A percentile compares a stretch with the other conserved stretches of the same genome.
These are phyloP conservation scores for Slavum lentiscoides DNA, from an alignment of 2,888 invertebrate species.

Conservation along the genomic window DNA sequence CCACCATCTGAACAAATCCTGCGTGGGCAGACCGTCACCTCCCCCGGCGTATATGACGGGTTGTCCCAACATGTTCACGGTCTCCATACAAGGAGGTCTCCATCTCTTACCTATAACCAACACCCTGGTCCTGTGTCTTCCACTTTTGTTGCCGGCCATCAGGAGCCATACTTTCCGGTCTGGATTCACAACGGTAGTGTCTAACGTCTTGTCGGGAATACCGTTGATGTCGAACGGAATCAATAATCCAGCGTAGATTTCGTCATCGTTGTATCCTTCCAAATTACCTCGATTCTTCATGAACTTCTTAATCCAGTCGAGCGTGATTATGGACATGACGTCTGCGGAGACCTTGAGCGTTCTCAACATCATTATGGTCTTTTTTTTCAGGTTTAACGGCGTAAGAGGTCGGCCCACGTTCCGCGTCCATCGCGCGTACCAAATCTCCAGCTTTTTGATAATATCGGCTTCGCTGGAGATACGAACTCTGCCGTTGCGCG, in stretches of 20 bases:
- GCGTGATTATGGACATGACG: constrained; percentile 31
- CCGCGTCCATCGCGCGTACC: constrained; percentile 46
- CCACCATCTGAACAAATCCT: constrained; percentile 63
- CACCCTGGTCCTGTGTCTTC: constrained; percentile 61
- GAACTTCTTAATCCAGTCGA: constrained; percentile 45
- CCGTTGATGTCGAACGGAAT: constrained; percentile 42
- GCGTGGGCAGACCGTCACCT: constrained; percentile 61
- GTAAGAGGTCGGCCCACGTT: constrained; percentile 39
- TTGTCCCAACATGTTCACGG: constrained; percentile 63
- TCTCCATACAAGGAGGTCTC: constrained; percentile 61
- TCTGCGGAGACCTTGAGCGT: constrained; percentile 27
- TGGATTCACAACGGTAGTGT: constrained; percentile 9
- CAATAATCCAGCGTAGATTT: constrained; percentile 44
- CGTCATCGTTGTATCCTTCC: constrained; percentile 47
- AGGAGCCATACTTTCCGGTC: constrained; percentile 59
- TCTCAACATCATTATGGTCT: constrained; percentile 42
- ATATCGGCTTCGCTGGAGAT: constrained; percentile 39
- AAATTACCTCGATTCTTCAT: constrained; percentile 35
- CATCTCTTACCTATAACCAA: constrained; percentile 62
- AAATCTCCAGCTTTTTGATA: constrained; percentile 32
- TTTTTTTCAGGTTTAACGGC: constrained; percentile 44
- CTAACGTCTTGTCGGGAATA: constrained; percentile 15
- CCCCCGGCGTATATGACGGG: constrained; percentile 63
- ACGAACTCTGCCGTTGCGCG: background rate
- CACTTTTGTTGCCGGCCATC: constrained; percentile 62